A percentile compares a stretch with the other conserved stretches of the same genome.
Conservation (phyloP, 2,888 invertebrate species). For the Cynaeus angustus region DNA sequence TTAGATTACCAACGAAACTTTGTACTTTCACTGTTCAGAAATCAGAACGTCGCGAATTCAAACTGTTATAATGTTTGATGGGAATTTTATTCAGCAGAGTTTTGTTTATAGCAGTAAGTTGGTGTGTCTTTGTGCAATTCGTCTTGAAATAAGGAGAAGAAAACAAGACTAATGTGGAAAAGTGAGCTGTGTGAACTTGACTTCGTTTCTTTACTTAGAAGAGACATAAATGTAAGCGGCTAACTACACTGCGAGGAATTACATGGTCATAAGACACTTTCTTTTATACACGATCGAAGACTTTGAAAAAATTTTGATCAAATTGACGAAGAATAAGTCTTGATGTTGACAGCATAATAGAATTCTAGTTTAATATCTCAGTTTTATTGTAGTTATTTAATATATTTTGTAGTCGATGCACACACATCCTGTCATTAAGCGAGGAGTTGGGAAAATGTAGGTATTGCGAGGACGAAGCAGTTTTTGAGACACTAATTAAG, state of each 20-base stretch:
- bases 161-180: background rate
- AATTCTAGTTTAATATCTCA: no score
- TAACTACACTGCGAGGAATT: background rate
- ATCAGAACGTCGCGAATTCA: slow-evolving; percentile 3
- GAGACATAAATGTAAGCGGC: background rate
- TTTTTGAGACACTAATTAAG: no score
- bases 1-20: slow-evolving; percentile 16
- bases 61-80: no score
- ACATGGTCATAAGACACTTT: background rate
- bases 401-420: no score
- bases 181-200: background rate
- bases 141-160: background rate
- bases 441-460: no score
- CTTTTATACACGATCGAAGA: background rate
- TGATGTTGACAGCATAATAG: no score
- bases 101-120: background rate
- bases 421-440: no score
- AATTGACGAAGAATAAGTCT: no score
- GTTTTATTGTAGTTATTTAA: no score
- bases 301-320: no score
- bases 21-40: slow-evolving; percentile 11
- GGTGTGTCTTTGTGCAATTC: background rate
- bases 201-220: slow-evolving; percentile 2
- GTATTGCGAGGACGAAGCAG: no score
- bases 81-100: no score